Conservation (phyloP, 2,888 invertebrate species). For the Amiota mariae region DNA sequence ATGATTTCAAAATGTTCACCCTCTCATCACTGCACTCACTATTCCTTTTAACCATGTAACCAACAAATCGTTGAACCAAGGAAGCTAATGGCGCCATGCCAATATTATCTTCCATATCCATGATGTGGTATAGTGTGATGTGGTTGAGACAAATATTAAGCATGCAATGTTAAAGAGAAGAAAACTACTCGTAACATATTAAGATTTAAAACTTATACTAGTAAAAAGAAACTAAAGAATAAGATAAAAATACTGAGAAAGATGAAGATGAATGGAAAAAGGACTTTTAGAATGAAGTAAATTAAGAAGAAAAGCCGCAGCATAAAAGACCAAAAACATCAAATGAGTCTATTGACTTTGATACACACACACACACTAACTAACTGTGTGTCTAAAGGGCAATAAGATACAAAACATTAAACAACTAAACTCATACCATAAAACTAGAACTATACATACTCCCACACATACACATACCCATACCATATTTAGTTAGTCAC, state of each 20-base stretch:
- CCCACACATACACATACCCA: background rate
- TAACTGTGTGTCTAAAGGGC: background rate
- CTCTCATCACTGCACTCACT: too few species aligned
- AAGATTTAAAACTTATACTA: background rate
- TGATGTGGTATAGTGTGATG: too few species aligned
- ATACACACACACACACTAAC: too few species aligned
- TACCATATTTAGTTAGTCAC: background rate
- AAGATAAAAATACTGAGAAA: background rate
- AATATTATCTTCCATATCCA: too few species aligned
- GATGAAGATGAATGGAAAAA: too few species aligned
- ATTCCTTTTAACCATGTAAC: background rate
- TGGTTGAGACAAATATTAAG: too few species aligned
- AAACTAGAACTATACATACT: background rate
- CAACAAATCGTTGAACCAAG: background rate
- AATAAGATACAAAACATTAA: background rate
- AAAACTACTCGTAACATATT: background rate
- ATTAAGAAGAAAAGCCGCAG: background rate
- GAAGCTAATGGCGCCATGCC: background rate
- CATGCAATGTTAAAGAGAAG: background rate
- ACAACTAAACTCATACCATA: background rate
- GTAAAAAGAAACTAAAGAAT: background rate
- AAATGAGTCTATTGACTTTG: slow-evolving; percentile 24
- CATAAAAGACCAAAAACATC: background rate
- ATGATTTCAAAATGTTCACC: background rate
- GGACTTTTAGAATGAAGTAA: background rate